Percentiles rank a stretch among this genome's conserved stretches.
phyloP scores from a whole-genome alignment of 2,888 invertebrate genomes.

The Brenthis daphne region DNA sequence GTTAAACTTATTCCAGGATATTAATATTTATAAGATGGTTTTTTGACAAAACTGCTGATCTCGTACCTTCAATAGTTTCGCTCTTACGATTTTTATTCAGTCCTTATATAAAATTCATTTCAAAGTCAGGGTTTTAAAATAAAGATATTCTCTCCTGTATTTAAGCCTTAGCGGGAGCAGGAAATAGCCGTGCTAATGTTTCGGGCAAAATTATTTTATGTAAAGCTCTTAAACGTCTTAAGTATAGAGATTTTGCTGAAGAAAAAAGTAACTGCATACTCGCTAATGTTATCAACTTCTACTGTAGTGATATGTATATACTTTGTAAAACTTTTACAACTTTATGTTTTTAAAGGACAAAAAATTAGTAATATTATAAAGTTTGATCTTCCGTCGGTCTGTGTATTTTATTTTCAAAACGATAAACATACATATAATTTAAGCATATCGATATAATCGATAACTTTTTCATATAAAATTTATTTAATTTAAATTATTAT shows the following conservation, averaged over 20 bases:
- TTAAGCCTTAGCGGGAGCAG: slow-evolving; percentile 2
- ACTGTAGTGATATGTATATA: slow-evolving; percentile 1
- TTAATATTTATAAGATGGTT: too few relatives aligned
- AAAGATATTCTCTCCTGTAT: slow-evolving; percentile 6
- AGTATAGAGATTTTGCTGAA: slow-evolving; percentile 11
- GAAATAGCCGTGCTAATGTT: slow-evolving; percentile 13
- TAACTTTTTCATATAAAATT: too few relatives aligned
- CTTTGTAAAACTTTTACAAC: slow-evolving; percentile 3
- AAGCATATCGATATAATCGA: too few relatives aligned
- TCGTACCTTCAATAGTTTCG: too few relatives aligned
- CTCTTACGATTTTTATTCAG: background rate
- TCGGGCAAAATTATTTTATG: slow-evolving; percentile 17
- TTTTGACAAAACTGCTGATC: too few relatives aligned
- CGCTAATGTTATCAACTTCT: slow-evolving; percentile 17
- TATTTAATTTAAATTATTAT: too few relatives aligned
- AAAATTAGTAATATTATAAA: background rate
- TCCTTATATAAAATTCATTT: slow-evolving; percentile 1
- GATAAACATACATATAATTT: too few relatives aligned
- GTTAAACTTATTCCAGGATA: too few relatives aligned
- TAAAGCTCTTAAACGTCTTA: slow-evolving; percentile 17
- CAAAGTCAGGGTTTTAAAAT: background rate
- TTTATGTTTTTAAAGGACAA: background rate
- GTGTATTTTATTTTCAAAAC: too few relatives aligned
- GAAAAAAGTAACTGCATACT: slow-evolving; percentile 13
- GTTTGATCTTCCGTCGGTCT: too few relatives aligned